Percentiles rank a stretch among this genome's conserved stretches.
These are phyloP conservation scores for Tortricodes alternella DNA, from an alignment of 2,888 invertebrate species.

Conservation along the genomic window DNA sequence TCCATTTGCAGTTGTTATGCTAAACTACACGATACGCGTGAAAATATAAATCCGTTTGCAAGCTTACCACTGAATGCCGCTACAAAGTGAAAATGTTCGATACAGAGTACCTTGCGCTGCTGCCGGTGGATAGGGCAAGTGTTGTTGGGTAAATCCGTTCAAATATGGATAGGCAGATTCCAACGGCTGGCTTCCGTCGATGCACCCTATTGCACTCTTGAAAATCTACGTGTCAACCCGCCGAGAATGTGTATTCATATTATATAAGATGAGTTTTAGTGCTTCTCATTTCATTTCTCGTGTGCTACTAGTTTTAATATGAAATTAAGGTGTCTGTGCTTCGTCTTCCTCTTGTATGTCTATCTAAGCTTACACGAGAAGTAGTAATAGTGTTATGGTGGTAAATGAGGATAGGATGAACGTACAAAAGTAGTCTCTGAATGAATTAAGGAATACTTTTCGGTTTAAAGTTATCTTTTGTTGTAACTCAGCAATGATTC, in stretches of 20 bases:
- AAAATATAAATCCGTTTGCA: background rate
- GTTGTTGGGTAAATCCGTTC: slow-evolving; percentile 64
- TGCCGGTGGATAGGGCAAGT: slow-evolving; percentile 44
- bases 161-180: slow-evolving; percentile 64
- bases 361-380: too few species aligned
- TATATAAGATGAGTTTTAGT: background rate
- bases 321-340: too few species aligned
- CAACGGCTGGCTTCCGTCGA: slow-evolving; percentile 46
- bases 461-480: too few species aligned
- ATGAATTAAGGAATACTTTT: too few species aligned
- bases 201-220: slow-evolving; percentile 50
- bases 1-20: background rate
- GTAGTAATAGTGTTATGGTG: too few species aligned
- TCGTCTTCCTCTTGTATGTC: too few species aligned
- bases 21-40: background rate
- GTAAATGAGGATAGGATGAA: too few species aligned
- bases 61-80: background rate
- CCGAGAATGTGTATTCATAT: slow-evolving; percentile 27
- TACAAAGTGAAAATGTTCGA: slow-evolving; percentile 50
- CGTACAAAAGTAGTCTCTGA: too few species aligned
- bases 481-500: too few species aligned
- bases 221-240: slow-evolving; percentile 49
- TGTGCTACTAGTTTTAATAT: too few species aligned
- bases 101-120: slow-evolving; percentile 51
- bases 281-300: background rate